Evolutionary conservation across 2,113 vertebrate species (phyloP), one percentile per base, ranked within the genome.

Genomic region (Gallinago jamesoni): DNA sequence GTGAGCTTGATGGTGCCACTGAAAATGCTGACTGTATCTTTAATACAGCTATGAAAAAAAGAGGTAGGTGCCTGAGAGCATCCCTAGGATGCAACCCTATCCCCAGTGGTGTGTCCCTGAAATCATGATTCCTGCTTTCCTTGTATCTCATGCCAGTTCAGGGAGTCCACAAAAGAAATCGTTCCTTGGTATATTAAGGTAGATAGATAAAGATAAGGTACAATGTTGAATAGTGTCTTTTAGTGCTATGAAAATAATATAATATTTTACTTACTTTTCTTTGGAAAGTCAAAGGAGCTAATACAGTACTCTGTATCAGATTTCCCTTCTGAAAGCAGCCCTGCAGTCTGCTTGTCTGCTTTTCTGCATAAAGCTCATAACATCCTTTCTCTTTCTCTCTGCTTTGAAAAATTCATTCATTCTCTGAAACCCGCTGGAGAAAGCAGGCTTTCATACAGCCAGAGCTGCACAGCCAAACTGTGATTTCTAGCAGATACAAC

Each of bases 41-140:
- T 50, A 50, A 9, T 33, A 12, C 15, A 62, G 12, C 14, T 52
- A 2, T 39, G 35, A 19, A n/a, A 27, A 85, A 62, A 30, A 66
- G 18, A 7, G 16, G 7, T 10, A 48, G 20, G 20, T 81, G 18
- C 15, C 37, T 57, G 20, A 22, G 10, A 55, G 21, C 25, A 52
- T n/a, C 25, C 9, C 17, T 23, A 3, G 1, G 4, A 37, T 27
- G 35, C 24, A 27, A 18, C n/a, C 9, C 10, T 39, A 8, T 62
- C 7, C 4, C 7, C 16, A 2, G 13, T 43, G 4, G 3, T 62
- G 12, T 31, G 22, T 2, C 13, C 50, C 39, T 76, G 31, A 55
- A 57, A 24, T 23, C 4, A 0, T 0, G 0, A 20, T 62, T 67
- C n/a, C 11, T 45, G 19, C 4, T 41, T 48, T 82, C 50, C 20